A percentile compares a stretch with the other conserved stretches of the same genome.
These are phyloP conservation scores for Amblyopsis hoosieri DNA, from an alignment of 2,797 vertebrate species.

Conservation along the genomic window DNA sequence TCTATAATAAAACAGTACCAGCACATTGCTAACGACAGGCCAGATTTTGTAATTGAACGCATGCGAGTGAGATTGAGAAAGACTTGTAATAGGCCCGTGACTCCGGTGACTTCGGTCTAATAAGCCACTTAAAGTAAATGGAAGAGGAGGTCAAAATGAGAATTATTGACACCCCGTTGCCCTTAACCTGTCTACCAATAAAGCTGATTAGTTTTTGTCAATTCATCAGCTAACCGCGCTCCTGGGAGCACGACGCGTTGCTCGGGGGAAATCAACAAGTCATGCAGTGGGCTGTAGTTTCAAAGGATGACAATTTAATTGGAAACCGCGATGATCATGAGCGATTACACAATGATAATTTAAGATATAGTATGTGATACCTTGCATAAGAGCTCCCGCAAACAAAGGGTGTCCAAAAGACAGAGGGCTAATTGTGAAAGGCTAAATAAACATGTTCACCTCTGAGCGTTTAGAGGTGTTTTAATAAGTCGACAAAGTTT, in stretches of 20 bases:
- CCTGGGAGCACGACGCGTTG: constrained; percentile 80
- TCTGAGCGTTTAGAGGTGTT: constrained; percentile 9
- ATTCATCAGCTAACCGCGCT: constrained; percentile 92
- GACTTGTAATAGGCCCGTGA: constrained; percentile 48
- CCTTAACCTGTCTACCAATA: constrained; percentile 99
- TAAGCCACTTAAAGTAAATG: constrained; percentile 92
- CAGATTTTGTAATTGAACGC: constrained; percentile 43
- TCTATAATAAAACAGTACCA: background rate
- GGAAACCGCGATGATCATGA: constrained; percentile 74
- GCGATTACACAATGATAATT: constrained; percentile 77
- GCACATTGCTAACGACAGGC: constrained; percentile 7
- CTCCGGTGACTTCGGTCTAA: constrained; percentile 80
- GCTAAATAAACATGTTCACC: constrained; percentile 32
- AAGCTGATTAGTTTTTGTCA: constrained; percentile 98
- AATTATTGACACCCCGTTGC: constrained; percentile 93
- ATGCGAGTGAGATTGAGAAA: constrained; percentile 29
- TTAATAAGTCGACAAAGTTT: constrained; percentile 17
- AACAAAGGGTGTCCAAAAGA: background rate
- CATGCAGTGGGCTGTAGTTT: constrained; percentile 78
- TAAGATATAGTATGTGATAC: constrained; percentile 65
- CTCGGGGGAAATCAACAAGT: constrained; percentile 98
- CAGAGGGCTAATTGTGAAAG: background rate
- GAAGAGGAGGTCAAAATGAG: constrained; percentile 91
- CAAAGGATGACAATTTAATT: constrained; percentile 78
- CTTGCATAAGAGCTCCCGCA: background rate